Conservation (phyloP, 1,140 invertebrate genomes). For the Rhynchophorus ferrugineus region DNA sequence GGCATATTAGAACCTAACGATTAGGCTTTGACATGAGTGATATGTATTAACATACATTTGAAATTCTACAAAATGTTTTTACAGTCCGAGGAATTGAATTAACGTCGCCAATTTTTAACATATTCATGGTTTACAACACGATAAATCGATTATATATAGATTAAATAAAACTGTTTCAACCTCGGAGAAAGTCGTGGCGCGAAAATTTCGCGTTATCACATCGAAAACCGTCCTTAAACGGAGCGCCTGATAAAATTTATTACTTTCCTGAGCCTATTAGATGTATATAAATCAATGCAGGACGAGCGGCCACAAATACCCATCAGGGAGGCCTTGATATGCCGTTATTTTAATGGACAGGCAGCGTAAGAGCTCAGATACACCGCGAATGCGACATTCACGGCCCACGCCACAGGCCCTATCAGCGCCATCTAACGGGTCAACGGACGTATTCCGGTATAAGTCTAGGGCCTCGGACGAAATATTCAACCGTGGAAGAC, state of each 20-base stretch:
- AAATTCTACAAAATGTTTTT: too few species aligned
- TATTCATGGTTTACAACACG: too few species aligned
- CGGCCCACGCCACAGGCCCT: slow-evolving; percentile 1
- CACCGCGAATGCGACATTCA: slow-evolving; percentile 1
- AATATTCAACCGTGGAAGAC: neutral
- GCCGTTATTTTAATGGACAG: slow-evolving; percentile 10
- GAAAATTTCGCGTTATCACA: too few species aligned
- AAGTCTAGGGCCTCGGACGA: neutral
- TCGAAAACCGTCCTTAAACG: neutral
- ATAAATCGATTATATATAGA: too few species aligned
- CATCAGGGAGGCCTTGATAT: slow-evolving; percentile 1
- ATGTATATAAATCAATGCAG: neutral
- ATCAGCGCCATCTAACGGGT: slow-evolving; percentile 14
- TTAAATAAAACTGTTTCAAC: too few species aligned
- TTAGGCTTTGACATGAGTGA: too few species aligned
- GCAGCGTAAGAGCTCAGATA: slow-evolving; percentile 1
- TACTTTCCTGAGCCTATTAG: neutral
- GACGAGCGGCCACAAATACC: neutral
- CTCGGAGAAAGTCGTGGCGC: too few species aligned
- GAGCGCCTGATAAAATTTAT: neutral
- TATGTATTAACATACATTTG: too few species aligned
- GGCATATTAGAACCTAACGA: too few species aligned
- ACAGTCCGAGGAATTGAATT: too few species aligned
- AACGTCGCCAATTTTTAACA: too few species aligned
- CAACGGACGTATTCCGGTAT: slow-evolving; percentile 1